Base-by-base conservation (phyloP, 1,140 invertebrate species). In the Sipha flava region DNA sequence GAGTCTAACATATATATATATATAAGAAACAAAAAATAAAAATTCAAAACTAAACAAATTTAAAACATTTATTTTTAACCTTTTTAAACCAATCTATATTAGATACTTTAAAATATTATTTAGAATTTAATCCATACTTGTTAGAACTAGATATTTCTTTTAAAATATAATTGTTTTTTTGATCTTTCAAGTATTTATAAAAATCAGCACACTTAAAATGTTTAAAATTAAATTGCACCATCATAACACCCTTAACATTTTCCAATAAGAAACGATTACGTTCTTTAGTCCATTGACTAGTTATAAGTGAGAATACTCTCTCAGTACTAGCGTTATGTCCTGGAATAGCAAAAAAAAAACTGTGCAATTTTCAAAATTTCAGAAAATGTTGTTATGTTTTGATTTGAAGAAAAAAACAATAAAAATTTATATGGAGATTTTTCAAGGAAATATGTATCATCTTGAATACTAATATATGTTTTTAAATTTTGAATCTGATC, bases 151-250 rank as follows among this genome's bases (percentile, higher is more conserved):
- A n/a, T n/a, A n/a, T 26, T 18, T 52, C 14, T 21, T 59, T 59
- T 59, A 31, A 59, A 59, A 59, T 16, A 59, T 59, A 16, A 29
- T 29, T 59, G 26, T 57, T 59, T 59, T 59, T 59, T 59, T 59
- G 3, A 29, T 59, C 54, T 29, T 59, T 18, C 16, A 37, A 37
- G n/a, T 64, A 64, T 64, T 64, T 64, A 64, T 23, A 37, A 34
- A 37, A 37, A 37, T 64, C 31, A 34, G 18, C 6, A 37, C 59
- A 64, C 4, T 34, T 64, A 34, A 37, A 64, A n/a, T n/a, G 2
- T 64, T 64, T 64, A 64, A 64, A 64, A 64, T 64, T 64, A 64
- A 64, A 64, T 21, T 64, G 31, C n/a, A 64, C 18, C 29, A n/a
- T 62, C 29, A 59, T 18, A 31, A 59, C 16, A 7, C 57, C 57